Evolutionary conservation across 2,113 vertebrate species (phyloP).

Genomic region (Pogonocichla stellata): DNA sequence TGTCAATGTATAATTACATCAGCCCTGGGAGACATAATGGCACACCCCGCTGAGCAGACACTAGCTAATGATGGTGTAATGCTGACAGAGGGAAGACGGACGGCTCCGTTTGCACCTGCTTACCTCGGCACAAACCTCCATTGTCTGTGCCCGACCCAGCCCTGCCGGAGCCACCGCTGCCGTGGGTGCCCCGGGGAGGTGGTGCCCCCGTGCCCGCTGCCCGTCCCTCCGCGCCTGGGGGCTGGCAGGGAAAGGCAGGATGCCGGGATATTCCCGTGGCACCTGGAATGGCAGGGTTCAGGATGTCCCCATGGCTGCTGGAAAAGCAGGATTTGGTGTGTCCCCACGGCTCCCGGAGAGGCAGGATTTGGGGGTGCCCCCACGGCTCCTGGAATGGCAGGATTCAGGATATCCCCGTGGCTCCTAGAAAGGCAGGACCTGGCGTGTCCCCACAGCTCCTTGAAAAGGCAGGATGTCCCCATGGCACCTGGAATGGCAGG

Average conservation of each 20-base stretch:
- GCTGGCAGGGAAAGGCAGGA: neutral
- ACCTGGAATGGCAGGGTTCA: rapidly evolving
- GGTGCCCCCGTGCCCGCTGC: rapidly evolving
- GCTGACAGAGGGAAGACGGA: conserved; percentile 86
- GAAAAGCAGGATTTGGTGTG: rapidly evolving
- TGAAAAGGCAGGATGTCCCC: neutral
- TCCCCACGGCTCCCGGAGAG: neutral
- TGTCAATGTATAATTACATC: conserved; percentile 99
- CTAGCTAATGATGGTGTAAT: conserved; percentile 91
- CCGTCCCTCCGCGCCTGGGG: rapidly evolving
- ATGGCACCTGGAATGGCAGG: rapidly evolving
- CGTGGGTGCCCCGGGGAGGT: neutral
- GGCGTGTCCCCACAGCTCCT: too few species aligned
- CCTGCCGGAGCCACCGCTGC: neutral
- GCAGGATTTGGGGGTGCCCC: rapidly evolving
- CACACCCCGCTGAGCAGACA: conserved; percentile 89
- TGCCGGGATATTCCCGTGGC: rapidly evolving
- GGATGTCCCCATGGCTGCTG: rapidly evolving
- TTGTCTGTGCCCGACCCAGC: conserved; percentile 32
- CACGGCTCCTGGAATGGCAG: rapidly evolving
- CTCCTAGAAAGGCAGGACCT: too few species aligned
- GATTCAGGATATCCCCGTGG: rapidly evolving
- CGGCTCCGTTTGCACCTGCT: conserved; percentile 86
- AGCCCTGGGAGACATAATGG: conserved; percentile 96
- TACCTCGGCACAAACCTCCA: conserved; percentile 77